phyloP scores from a whole-genome alignment of 2,888 invertebrate genomes.

The Ptilodon capucinus region DNA sequence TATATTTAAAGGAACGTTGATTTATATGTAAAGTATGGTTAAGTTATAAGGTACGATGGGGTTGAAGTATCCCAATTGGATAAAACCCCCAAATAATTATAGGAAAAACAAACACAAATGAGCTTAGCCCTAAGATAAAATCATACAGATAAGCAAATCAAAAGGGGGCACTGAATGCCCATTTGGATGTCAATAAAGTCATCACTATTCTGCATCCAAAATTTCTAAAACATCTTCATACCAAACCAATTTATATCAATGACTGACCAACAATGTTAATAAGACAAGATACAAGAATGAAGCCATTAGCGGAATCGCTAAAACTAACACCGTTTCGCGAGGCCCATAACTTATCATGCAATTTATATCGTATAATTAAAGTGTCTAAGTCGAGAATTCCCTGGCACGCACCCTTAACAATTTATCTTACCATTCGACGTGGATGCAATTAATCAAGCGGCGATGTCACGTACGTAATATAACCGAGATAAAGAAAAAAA shows the following conservation, averaged over 20 bases:
- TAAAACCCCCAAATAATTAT: too few species aligned
- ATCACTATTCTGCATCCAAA: background rate
- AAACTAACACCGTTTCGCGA: constrained; percentile 61
- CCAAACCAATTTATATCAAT: constrained; percentile 50
- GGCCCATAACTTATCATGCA: constrained; percentile 30
- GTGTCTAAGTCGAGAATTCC: constrained; percentile 46
- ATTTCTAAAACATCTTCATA: constrained; percentile 34
- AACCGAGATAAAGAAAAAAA: constrained; percentile 71
- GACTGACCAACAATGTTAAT: constrained; percentile 56
- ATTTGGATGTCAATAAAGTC: background rate
- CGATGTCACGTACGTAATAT: constrained; percentile 75
- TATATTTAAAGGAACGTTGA: too few species aligned
- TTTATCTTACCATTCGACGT: constrained; percentile 74
- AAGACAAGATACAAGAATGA: constrained; percentile 56
- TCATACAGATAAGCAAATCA: background rate
- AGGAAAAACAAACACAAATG: too few species aligned
- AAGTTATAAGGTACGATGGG: too few species aligned
- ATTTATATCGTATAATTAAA: constrained; percentile 42
- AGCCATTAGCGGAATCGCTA: constrained; percentile 70
- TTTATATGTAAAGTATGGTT: too few species aligned
- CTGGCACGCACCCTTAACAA: constrained; percentile 39
- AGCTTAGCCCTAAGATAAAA: too few species aligned
- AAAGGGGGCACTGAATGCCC: background rate
- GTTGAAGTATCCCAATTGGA: too few species aligned
- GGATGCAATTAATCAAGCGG: constrained; percentile 76